Evolutionary conservation across 1,140 invertebrate genomes (phyloP).

Genomic region (Lanistes nyassanus): DNA sequence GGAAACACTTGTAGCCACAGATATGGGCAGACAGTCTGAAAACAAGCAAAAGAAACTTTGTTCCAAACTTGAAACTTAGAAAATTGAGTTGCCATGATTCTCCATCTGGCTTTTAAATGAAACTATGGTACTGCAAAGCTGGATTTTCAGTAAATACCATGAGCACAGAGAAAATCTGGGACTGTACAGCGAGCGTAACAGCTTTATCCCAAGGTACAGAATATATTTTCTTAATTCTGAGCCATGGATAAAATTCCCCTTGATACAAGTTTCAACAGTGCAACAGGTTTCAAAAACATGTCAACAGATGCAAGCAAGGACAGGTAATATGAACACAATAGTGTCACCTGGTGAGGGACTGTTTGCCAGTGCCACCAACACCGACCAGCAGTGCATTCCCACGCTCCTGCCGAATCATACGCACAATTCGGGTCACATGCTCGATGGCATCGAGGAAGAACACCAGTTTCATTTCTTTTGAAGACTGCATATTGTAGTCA

Average conservation of each 20-base stretch:
- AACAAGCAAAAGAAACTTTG: not conserved
- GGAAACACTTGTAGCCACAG: conserved; percentile 77
- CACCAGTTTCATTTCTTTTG: conserved; percentile 67
- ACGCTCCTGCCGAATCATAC: conserved; percentile 67
- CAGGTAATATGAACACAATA: not conserved
- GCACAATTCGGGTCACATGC: conserved; percentile 65
- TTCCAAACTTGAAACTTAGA: too few species aligned
- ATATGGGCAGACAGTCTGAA: conserved; percentile 66
- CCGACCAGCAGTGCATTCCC: conserved; percentile 68
- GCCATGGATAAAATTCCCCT: too few species aligned
- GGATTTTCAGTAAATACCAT: not conserved
- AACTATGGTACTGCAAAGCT: too few species aligned
- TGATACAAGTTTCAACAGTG: too few species aligned
- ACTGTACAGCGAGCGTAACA: too few species aligned
- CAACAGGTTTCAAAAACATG: too few species aligned
- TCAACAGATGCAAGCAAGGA: not conserved
- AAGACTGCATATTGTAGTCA: conserved; percentile 65
- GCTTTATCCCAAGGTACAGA: not conserved
- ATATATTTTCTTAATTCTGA: too few species aligned
- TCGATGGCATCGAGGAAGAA: conserved; percentile 68
- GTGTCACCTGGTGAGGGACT: conserved; percentile 65
- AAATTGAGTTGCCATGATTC: too few species aligned
- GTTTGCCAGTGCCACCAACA: conserved; percentile 68
- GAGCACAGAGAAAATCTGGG: not conserved
- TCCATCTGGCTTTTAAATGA: too few species aligned